Percentiles rank a stretch among this genome's conserved stretches.
Conservation (phyloP, 64 coral and sea anemone genomes). For the Montipora cactus region DNA sequence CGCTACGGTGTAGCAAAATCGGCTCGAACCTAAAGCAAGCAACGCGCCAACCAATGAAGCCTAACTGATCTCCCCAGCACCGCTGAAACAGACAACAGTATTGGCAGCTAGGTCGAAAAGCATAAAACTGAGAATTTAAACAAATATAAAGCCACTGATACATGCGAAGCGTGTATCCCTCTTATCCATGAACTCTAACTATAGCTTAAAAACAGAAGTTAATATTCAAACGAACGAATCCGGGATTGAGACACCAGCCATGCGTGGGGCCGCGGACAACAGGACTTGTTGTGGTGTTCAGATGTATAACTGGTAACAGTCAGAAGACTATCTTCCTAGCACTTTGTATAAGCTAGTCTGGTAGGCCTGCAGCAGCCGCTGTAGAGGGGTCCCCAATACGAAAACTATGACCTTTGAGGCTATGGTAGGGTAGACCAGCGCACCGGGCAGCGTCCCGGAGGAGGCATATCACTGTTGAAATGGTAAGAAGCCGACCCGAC, state of each 20-base stretch:
- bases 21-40: not conserved
- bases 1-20: not conserved
- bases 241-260: not conserved
- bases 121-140: not conserved
- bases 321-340: not conserved
- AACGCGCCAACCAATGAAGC: not conserved
- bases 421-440: too few species aligned
- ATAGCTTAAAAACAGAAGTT: not conserved
- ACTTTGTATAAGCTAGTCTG: not conserved
- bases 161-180: not conserved
- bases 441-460: not conserved
- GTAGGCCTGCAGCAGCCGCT: not conserved
- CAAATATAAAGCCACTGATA: conserved; percentile 10
- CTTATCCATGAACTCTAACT: not conserved
- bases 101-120: not conserved
- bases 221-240: not conserved
- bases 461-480: not conserved
- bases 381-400: not conserved
- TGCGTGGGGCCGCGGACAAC: not conserved
- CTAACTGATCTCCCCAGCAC: not conserved
- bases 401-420: not conserved
- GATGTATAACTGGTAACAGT: not conserved
- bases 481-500: not conserved
- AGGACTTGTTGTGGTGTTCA: not conserved
- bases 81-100: not conserved